These are phyloP conservation scores for Champsocephalus esox DNA, from an alignment of 2,797 vertebrate genomes.

Conservation along the genomic window DNA sequence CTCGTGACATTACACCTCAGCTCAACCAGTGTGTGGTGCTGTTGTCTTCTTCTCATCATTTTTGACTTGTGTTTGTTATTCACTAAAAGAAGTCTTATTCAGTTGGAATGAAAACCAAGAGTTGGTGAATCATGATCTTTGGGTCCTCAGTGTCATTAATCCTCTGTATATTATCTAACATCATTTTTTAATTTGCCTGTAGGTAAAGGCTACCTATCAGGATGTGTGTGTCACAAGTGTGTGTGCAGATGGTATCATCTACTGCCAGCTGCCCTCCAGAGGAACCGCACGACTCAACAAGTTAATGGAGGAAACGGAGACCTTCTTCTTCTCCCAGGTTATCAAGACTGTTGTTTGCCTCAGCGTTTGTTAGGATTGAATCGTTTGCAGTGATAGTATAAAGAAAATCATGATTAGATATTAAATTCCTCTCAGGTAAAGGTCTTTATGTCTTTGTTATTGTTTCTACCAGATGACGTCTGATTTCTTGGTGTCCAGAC, in stretches of 20 bases:
- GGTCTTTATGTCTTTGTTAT: slow-evolving; percentile 13
- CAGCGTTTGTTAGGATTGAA: background rate
- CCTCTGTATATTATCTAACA: background rate
- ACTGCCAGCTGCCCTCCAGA: slow-evolving; percentile 92
- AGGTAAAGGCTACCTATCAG: slow-evolving; percentile 87
- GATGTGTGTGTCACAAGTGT: slow-evolving; percentile 91
- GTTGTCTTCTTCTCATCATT: background rate
- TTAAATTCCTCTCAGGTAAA: background rate
- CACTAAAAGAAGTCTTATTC: background rate
- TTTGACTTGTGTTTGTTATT: background rate
- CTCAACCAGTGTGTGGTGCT: slow-evolving; percentile 18
- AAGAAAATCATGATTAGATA: too few relatives aligned
- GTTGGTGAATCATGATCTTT: background rate
- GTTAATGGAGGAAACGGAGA: slow-evolving; percentile 87
- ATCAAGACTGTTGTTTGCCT: background rate
- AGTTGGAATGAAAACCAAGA: slow-evolving; percentile 16
- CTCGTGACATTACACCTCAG: background rate
- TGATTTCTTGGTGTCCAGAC: slow-evolving; percentile 87
- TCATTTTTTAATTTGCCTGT: slow-evolving; percentile 15
- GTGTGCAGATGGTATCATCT: slow-evolving; percentile 89
- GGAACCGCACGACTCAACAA: slow-evolving; percentile 87
- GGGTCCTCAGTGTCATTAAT: background rate
- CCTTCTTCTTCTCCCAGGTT: slow-evolving; percentile 90
- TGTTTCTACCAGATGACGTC: slow-evolving; percentile 78
- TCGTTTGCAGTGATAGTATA: background rate